Base-by-base conservation (phyloP, 1,140 invertebrate genomes). In the Ruditapes philippinarum region DNA sequence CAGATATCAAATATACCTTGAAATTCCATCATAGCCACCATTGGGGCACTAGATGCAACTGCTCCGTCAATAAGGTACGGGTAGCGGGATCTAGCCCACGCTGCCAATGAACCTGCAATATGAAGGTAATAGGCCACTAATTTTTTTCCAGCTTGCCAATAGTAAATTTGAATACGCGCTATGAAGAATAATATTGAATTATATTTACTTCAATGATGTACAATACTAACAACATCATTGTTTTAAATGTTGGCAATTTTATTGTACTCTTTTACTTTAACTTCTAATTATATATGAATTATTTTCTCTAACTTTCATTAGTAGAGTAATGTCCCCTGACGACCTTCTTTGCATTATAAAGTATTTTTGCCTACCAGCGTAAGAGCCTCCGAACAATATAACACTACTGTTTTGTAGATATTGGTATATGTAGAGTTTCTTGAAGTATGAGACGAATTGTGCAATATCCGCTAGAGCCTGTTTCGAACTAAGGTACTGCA, bases 331-430 rank as follows among this genome's bases (percentile, higher is more conserved):
- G n/a, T n/a, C n/a, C n/a, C n/a, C n/a, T n/a, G n/a, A n/a, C n/a
- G n/a, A n/a, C n/a, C n/a, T n/a, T n/a, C n/a, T n/a, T n/a, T n/a
- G n/a, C n/a, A n/a, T n/a, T n/a, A n/a, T n/a, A n/a, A n/a, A n/a
- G n/a, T n/a, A n/a, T n/a, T n/a, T n/a, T n/a, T n/a, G n/a, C n/a
- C 42, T 73, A 89, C 98, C 98, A 0, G 98, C 97, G 96, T 99
- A 99, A 0, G 98, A 98, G 0, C 98, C 98, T 25, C 98, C 98
- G 95, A 99, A 99, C 0, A 97, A 97, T 89, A 99, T 97, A 98
- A 98, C 98, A 96, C 98, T 98, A 14, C 97, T 96, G 33, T 96
- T 94, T 42, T 79, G 81, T 31, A 98, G 95, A 60, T 97, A 40
- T 22, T 40, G 96, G 87, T 97, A 97, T 90, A 97, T 93, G 17